A percentile compares a stretch with the other conserved stretches of the same genome.
Conservation (phyloP, 2,797 vertebrate species). For the Hyperoplus lanceolatus region DNA sequence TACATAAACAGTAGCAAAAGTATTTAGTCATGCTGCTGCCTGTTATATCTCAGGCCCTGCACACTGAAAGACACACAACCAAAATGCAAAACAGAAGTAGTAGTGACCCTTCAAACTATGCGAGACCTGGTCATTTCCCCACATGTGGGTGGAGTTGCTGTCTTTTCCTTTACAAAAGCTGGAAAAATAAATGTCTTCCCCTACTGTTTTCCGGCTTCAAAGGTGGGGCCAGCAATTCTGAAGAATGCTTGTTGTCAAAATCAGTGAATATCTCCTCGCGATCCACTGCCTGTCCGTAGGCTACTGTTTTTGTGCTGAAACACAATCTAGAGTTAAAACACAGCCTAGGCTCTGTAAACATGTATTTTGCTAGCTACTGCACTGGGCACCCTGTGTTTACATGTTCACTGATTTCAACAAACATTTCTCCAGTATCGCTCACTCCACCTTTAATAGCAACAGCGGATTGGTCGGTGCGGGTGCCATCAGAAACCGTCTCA, state of each 20-base stretch:
- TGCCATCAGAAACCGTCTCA: constrained; percentile 22
- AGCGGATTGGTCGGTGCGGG: not conserved
- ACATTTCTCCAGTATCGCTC: no score
- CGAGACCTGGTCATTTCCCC: not conserved
- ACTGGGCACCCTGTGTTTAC: no score
- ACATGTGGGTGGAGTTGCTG: not conserved
- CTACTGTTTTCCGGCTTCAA: not conserved
- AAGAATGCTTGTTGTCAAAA: no score
- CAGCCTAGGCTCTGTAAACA: no score
- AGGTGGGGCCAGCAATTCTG: no score
- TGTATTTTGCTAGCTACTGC: no score
- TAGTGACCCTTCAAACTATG: not conserved
- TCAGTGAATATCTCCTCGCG: no score
- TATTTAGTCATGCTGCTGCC: not conserved
- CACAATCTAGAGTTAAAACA: no score
- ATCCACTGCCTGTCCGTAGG: no score
- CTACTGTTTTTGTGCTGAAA: no score
- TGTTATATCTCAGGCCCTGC: not conserved
- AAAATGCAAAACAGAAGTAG: not conserved
- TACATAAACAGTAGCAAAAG: not conserved
- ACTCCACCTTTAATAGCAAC: constrained; percentile 7
- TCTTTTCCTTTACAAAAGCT: not conserved
- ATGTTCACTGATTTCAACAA: no score
- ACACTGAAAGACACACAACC: no score
- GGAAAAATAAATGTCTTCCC: not conserved